Evolutionary conservation across 2,113 vertebrate species (phyloP).

Genomic region (Chrysemys picta): DNA sequence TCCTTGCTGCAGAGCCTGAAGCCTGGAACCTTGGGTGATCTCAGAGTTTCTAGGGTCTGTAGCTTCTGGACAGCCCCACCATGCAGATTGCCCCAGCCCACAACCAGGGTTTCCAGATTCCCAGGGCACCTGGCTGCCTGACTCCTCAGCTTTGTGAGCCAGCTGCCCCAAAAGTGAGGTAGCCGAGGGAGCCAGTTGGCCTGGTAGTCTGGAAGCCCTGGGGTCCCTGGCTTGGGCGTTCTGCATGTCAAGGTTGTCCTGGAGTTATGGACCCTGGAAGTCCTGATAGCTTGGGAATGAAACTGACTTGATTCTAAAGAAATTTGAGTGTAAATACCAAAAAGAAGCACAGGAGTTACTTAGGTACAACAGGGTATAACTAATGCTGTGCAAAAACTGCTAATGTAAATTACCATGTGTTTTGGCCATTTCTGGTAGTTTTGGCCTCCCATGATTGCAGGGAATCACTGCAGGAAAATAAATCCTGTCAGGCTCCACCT

Average conservation of each 20-base stretch:
- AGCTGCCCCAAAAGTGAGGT: background rate
- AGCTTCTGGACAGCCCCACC: background rate
- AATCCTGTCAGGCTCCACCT: background rate
- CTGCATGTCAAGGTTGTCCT: background rate
- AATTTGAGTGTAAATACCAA: background rate
- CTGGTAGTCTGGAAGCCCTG: background rate
- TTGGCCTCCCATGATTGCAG: background rate
- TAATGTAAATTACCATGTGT: background rate
- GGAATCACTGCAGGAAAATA: background rate
- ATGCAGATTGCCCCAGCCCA: background rate
- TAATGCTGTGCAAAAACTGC: background rate
- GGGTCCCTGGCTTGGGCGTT: background rate
- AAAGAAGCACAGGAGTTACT: background rate
- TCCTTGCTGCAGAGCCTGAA: background rate
- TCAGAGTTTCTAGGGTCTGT: background rate
- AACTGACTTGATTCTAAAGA: background rate
- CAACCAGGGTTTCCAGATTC: background rate
- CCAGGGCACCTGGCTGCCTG: background rate
- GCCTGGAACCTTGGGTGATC: background rate
- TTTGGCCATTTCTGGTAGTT: background rate
- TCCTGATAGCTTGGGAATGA: background rate
- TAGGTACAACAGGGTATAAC: background rate
- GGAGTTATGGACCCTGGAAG: background rate
- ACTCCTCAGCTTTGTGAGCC: background rate
- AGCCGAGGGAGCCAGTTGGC: background rate